Base-by-base conservation (phyloP, 2,113 vertebrate species). In the Gymnocephalus cernua region DNA sequence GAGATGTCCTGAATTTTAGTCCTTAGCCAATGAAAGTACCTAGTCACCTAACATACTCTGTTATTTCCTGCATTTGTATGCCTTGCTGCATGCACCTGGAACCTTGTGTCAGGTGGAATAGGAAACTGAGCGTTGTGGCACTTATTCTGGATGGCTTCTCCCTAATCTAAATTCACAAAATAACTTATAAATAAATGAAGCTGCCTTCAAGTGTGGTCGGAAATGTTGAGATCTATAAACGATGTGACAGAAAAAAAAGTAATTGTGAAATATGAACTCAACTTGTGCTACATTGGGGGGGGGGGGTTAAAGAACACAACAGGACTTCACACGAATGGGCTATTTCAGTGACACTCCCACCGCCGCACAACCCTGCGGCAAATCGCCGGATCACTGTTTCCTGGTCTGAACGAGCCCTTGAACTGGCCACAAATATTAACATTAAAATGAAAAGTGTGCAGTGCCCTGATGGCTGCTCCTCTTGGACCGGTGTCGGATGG, bases 401-500 rank as follows among this genome's bases (percentile, higher is more conserved):
- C 38, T 11, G 38, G 38, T 41, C 38, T 41, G 38, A 41, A 41
- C 10, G 9, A 2, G 38, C 38, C 38, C 38, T 11, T 41, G 38
- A 41, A 41, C 38, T 41, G 9, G 38, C 38, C 38, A 41, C 38
- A 41, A 38, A 38, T 38, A 38, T 9, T 38, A 38, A 38, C 45
- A 23, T 74, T 4, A 58, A 35, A 53, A 53, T 73, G 18, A 71
- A 71, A 72, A 35, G 18, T 5, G 41, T 27, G 51, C 48, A 6
- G 21, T 13, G 68, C 11, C 27, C 23, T 32, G 21, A 15, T 15
- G 25, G 72, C 48, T 78, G 48, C n/a, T 58, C 35, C 61, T 38
- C 64, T 87, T 50, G 35, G 29, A 65, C 59, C 16, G 0, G 6
- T 50, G 58, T 84, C 74, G 67, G 48, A 75, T 44, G 16, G 79